phyloP scores from a whole-genome alignment of 1,140 invertebrate genomes.

The Drosophila parabipectinata region DNA sequence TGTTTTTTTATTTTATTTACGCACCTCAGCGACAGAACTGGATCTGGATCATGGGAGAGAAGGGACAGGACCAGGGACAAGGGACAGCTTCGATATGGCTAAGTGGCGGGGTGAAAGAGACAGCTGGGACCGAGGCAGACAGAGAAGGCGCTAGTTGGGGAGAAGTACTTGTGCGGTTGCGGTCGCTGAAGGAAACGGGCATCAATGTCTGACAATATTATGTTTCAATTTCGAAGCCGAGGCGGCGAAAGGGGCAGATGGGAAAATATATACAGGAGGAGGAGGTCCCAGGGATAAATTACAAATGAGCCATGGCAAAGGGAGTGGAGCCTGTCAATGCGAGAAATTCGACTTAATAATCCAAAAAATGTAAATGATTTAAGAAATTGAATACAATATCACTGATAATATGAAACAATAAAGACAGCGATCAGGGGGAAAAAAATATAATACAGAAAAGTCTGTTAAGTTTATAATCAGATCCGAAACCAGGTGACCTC shows the following conservation, averaged over 20 bases:
- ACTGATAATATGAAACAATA: neutral
- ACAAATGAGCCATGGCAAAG: constrained; percentile 46
- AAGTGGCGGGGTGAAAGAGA: constrained; percentile 44
- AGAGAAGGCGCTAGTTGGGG: constrained; percentile 13
- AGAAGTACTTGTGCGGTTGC: constrained; percentile 61
- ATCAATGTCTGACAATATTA: constrained; percentile 81
- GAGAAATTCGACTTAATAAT: constrained; percentile 67
- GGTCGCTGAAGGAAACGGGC: constrained; percentile 74
- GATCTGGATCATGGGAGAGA: neutral
- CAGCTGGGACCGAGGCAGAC: neutral
- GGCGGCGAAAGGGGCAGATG: constrained; percentile 3
- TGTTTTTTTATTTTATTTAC: constrained; percentile 70
- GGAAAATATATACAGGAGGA: constrained; percentile 28
- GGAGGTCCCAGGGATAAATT: constrained; percentile 20
- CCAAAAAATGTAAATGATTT: constrained; percentile 29
- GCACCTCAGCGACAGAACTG: constrained; percentile 49
- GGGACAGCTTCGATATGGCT: constrained; percentile 34
- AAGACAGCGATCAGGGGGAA: no score
- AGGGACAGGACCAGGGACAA: neutral
- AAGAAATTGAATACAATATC: neutral
- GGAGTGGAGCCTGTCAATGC: constrained; percentile 11
- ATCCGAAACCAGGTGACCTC: neutral
- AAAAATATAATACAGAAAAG: no score
- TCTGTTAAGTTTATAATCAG: constrained; percentile 32
- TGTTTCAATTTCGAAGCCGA: constrained; percentile 71